Percentiles rank a stretch among this genome's conserved stretches.
Conservation (phyloP, 2,888 invertebrate genomes). For the Drosophila dives region DNA sequence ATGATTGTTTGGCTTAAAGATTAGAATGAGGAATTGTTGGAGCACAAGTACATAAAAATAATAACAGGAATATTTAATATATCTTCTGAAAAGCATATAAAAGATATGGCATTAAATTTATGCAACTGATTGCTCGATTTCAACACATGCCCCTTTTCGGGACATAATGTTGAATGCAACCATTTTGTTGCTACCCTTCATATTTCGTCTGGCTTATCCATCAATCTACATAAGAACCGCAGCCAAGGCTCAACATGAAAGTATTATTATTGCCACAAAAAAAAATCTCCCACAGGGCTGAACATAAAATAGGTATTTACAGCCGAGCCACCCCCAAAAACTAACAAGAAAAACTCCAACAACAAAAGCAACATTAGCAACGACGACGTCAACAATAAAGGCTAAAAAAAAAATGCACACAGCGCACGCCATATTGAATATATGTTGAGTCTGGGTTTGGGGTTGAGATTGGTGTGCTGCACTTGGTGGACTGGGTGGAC, state of each 20-base stretch:
- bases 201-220: slow-evolving; percentile 49
- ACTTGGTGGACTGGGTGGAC: not conserved
- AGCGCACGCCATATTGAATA: slow-evolving; percentile 66
- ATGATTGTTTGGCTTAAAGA: not conserved
- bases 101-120: not conserved
- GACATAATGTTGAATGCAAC: slow-evolving; percentile 15
- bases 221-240: slow-evolving; percentile 65
- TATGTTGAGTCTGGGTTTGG: slow-evolving; percentile 37
- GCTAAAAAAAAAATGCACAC: slow-evolving; percentile 42
- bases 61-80: not conserved
- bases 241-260: slow-evolving; percentile 60
- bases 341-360: slow-evolving; percentile 31
- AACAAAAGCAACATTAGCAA: slow-evolving; percentile 16
- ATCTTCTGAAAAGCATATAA: not conserved
- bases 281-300: slow-evolving; percentile 73
- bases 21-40: not conserved
- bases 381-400: slow-evolving; percentile 26
- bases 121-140: not conserved
- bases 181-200: slow-evolving; percentile 46
- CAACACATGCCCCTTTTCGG: slow-evolving; percentile 1
- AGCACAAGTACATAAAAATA: not conserved
- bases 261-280: slow-evolving; percentile 63
- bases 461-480: slow-evolving; percentile 9
- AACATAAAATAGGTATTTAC: slow-evolving; percentile 75
- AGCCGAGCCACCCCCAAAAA: slow-evolving; percentile 50